These are phyloP conservation scores for Pollenia labialis DNA, from an alignment of 2,888 invertebrate species.

Conservation along the genomic window DNA sequence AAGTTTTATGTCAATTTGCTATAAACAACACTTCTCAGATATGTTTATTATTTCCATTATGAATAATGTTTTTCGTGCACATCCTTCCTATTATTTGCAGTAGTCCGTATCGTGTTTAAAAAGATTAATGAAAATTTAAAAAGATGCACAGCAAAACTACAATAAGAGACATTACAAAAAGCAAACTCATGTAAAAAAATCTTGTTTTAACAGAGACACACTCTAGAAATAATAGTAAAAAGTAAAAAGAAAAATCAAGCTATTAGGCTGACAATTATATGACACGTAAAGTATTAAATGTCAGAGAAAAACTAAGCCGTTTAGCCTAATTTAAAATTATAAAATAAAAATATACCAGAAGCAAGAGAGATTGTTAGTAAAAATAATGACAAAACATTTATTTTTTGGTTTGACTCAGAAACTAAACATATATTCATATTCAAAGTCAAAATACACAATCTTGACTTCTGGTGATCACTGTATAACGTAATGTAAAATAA, in stretches of 20 bases:
- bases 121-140: not conserved
- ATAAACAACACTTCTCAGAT: too few species aligned
- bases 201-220: not conserved
- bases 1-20: too few species aligned
- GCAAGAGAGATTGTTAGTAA: too few species aligned
- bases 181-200: not conserved
- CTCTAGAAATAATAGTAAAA: constrained; percentile 5
- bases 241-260: not conserved
- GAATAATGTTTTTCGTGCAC: not conserved
- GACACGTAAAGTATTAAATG: constrained; percentile 1
- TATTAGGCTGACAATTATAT: constrained; percentile 22
- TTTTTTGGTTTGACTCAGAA: too few species aligned
- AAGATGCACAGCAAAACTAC: not conserved
- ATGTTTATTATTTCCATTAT: not conserved
- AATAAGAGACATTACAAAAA: not conserved
- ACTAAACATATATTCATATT: too few species aligned
- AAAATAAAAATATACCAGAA: not conserved
- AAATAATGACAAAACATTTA: too few species aligned
- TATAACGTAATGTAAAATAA: too few species aligned
- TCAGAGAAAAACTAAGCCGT: not conserved
- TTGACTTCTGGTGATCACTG: too few species aligned
- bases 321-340: not conserved
- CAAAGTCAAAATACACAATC: too few species aligned
- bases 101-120: not conserved
- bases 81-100: not conserved